A percentile compares a stretch with the other conserved stretches of the same genome.
phyloP scores from a whole-genome alignment of 2,888 invertebrate genomes.

The Sialis lutaria region DNA sequence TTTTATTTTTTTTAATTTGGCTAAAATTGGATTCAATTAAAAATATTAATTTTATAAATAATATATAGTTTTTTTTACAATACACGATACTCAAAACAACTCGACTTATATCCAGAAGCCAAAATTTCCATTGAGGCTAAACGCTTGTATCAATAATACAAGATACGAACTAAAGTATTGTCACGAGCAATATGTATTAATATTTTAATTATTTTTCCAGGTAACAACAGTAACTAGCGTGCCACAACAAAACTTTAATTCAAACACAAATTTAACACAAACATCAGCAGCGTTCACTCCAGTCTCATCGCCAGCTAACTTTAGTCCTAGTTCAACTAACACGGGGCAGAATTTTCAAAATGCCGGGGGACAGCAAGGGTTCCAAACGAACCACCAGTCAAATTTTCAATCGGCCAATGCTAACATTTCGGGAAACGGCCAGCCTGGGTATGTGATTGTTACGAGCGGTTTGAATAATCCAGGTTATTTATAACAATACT shows the following conservation, averaged over 20 bases:
- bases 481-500: too few species aligned
- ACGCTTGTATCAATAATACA: too few species aligned
- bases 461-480: too few species aligned
- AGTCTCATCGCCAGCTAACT: conserved; percentile 17
- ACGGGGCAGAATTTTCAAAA: conserved; percentile 9
- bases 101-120: too few species aligned
- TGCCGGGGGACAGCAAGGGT: not conserved
- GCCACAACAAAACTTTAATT: conserved; percentile 9
- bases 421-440: conserved; percentile 26
- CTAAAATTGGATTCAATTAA: too few species aligned
- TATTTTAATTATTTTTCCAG: not conserved
- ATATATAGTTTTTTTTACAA: too few species aligned
- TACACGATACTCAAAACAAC: too few species aligned
- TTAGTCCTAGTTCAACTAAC: conserved; percentile 17
- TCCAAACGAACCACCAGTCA: conserved; percentile 19
- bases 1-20: too few species aligned
- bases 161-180: too few species aligned
- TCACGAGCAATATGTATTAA: too few species aligned
- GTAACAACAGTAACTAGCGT: not conserved
- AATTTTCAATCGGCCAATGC: conserved; percentile 21
- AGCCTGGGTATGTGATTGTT: conserved; percentile 24
- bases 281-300: conserved; percentile 16
- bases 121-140: too few species aligned
- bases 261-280: conserved; percentile 11
- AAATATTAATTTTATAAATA: too few species aligned